Evolutionary conservation across 1,140 invertebrate genomes (phyloP).

Genomic region (Diplogasteroides magnus): DNA sequence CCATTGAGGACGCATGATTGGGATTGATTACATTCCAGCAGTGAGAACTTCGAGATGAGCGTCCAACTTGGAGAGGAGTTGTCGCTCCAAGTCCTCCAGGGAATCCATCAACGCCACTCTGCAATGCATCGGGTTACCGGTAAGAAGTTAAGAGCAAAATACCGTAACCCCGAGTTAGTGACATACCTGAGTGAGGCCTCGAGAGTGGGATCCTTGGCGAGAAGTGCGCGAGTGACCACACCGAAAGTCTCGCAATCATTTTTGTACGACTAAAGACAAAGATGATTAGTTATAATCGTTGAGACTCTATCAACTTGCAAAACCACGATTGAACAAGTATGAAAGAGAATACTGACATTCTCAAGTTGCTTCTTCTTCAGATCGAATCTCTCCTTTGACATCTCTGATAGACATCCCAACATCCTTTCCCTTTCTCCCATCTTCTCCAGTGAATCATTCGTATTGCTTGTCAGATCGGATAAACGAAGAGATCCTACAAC

Average conservation of each 20-base stretch:
- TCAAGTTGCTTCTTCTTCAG: background rate
- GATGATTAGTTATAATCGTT: background rate
- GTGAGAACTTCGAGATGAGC: no score
- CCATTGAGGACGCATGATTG: no score
- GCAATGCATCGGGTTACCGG: no score
- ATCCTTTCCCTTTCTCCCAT: slow-evolving; percentile 15
- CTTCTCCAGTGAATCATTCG: background rate
- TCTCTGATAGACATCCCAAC: background rate
- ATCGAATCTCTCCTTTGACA: background rate
- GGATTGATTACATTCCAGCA: no score
- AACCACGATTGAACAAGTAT: no score
- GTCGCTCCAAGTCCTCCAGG: background rate
- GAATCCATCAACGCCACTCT: background rate
- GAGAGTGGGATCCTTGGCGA: background rate
- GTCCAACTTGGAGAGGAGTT: background rate
- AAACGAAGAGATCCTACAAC: background rate
- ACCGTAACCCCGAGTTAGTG: no score
- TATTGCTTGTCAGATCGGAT: background rate
- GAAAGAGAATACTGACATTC: no score
- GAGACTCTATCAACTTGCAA: background rate
- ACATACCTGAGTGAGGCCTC: background rate
- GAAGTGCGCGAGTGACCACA: background rate
- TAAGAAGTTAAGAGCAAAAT: no score
- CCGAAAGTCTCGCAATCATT: background rate
- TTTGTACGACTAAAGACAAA: background rate